Percentiles rank a stretch among this genome's conserved stretches.
These are phyloP conservation scores for Stegostoma tigrinum DNA, from an alignment of 2,113 vertebrate genomes.

Conservation along the genomic window DNA sequence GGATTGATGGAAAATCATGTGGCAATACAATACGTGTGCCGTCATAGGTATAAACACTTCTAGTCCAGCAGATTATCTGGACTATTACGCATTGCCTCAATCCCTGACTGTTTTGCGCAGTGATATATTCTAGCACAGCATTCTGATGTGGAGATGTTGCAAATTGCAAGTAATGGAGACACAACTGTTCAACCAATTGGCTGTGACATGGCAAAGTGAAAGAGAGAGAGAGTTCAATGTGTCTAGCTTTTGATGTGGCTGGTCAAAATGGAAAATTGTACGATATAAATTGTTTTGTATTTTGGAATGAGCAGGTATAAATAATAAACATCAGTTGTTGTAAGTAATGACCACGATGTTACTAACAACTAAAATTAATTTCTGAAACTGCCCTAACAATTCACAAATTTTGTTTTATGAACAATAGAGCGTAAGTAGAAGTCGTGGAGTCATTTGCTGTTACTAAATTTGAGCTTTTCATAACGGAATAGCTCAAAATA, in stretches of 20 bases:
- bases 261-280: neutral
- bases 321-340: neutral
- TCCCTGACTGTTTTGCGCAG: neutral
- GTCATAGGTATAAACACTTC: neutral
- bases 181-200: neutral
- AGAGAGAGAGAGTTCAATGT: neutral
- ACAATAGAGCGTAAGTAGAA: neutral
- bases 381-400: neutral
- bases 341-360: neutral
- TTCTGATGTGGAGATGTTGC: neutral
- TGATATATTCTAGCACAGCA: neutral
- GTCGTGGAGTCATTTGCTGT: neutral
- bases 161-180: neutral
- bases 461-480: neutral
- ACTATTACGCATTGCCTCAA: neutral
- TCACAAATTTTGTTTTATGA: neutral
- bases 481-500: neutral
- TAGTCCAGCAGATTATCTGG: neutral
- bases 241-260: neutral
- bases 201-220: neutral
- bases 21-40: neutral
- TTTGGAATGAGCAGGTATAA: neutral
- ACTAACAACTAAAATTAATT: constrained; percentile 2
- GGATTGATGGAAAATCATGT: neutral
- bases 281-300: neutral